These are phyloP conservation scores for Drosophila pruinosa DNA, from an alignment of 1,140 invertebrate genomes.

Conservation along the genomic window DNA sequence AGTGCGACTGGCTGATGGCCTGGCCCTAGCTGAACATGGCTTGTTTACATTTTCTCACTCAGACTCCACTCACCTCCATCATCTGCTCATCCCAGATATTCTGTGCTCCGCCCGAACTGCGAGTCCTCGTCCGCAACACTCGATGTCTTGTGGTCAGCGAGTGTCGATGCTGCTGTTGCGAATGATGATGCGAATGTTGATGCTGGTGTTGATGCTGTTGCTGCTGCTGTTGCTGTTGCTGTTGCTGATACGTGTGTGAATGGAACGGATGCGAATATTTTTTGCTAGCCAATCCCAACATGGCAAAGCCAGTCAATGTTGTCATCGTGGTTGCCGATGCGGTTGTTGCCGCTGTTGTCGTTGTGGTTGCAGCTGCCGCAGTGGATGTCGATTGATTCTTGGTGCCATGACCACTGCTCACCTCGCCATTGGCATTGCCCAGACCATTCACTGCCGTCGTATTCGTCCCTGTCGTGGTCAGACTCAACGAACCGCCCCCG, in stretches of 20 bases:
- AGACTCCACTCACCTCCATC: conserved; percentile 82
- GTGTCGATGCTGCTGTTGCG: conserved; percentile 74
- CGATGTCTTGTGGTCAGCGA: conserved; percentile 77
- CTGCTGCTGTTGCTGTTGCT: conserved; percentile 32
- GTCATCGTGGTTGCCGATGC: conserved; percentile 24
- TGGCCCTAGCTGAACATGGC: neutral
- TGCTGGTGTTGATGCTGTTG: conserved; percentile 47
- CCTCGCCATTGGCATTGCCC: conserved; percentile 35
- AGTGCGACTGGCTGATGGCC: neutral
- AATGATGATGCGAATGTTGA: conserved; percentile 41
- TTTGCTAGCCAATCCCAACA: conserved; percentile 57
- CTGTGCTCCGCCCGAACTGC: conserved; percentile 76
- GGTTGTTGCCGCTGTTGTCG: conserved; percentile 8
- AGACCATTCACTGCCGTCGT: conserved; percentile 21
- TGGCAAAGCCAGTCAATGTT: conserved; percentile 47
- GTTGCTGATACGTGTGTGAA: conserved; percentile 27
- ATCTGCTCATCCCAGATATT: conserved; percentile 83
- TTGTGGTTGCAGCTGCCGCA: neutral
- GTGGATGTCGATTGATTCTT: neutral
- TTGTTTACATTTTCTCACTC: neutral
- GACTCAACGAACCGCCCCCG: conserved; percentile 64
- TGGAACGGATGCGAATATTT: conserved; percentile 58
- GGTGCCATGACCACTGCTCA: conserved; percentile 25
- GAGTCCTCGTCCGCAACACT: conserved; percentile 65
- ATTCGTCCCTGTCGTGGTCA: conserved; percentile 24